Evolutionary conservation across 2,888 invertebrate species (phyloP).

Genomic region (Xanthorhoe spadicearia): DNA sequence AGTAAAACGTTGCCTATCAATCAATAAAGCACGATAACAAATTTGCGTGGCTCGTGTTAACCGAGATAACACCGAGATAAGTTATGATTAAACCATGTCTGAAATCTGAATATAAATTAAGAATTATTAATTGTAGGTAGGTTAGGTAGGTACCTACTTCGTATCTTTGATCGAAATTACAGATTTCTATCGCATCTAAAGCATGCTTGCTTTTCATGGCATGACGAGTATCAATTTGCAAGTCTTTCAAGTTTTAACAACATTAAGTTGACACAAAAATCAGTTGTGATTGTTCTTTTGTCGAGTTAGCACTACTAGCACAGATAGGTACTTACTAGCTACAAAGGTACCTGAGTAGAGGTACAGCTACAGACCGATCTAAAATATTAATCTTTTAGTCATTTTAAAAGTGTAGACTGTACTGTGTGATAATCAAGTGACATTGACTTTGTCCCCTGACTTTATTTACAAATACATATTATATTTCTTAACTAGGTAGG

Average conservation of each 20-base stretch:
- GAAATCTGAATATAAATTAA: not conserved
- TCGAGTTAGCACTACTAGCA: slow-evolving; percentile 11
- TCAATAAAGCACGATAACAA: slow-evolving; percentile 23
- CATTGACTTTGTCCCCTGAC: too few relatives aligned
- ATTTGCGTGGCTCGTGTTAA: slow-evolving; percentile 16
- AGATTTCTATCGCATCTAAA: slow-evolving; percentile 2
- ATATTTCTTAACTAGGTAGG: too few relatives aligned
- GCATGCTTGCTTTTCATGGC: slow-evolving; percentile 2
- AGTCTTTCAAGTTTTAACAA: not conserved
- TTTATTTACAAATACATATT: too few relatives aligned
- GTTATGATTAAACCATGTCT: not conserved
- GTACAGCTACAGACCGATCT: too few relatives aligned
- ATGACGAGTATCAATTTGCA: slow-evolving; percentile 19
- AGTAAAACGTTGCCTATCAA: slow-evolving; percentile 1
- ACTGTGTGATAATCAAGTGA: too few relatives aligned
- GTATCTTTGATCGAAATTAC: not conserved
- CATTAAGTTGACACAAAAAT: not conserved
- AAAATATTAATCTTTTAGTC: too few relatives aligned
- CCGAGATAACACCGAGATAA: too few relatives aligned
- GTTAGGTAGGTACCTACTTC: not conserved
- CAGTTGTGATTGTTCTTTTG: slow-evolving; percentile 22
- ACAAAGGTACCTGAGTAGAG: too few relatives aligned
- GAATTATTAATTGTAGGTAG: too few relatives aligned
- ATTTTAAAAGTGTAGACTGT: too few relatives aligned
- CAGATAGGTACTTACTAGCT: too few relatives aligned